These are phyloP conservation scores for Tetragonula carbonaria DNA, from an alignment of 2,888 invertebrate genomes.

Conservation along the genomic window DNA sequence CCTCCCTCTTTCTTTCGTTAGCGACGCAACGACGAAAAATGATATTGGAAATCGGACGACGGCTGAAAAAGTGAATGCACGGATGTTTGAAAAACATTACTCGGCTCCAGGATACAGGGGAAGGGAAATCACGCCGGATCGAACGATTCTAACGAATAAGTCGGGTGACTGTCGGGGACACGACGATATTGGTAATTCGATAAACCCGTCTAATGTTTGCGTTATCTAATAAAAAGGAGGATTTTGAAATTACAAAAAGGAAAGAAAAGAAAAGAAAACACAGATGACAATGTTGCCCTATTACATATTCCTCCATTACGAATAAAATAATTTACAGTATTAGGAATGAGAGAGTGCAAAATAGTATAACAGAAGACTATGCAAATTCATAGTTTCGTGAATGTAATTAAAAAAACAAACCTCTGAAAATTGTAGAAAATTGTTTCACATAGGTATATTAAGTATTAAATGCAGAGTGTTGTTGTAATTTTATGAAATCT, in stretches of 20 bases:
- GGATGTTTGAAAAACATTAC: conserved; percentile 61
- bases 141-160: background rate
- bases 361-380: too few relatives aligned
- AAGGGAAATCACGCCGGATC: background rate
- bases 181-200: conserved; percentile 16
- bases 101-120: background rate
- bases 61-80: conserved; percentile 52
- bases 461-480: too few relatives aligned
- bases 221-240: background rate
- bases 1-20: background rate
- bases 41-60: conserved; percentile 63
- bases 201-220: background rate
- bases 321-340: background rate
- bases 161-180: too few relatives aligned
- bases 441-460: too few relatives aligned
- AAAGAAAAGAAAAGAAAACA: too few relatives aligned
- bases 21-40: conserved; percentile 63
- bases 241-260: background rate
- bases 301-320: background rate
- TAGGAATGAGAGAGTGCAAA: background rate
- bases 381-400: too few relatives aligned
- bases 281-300: too few relatives aligned
- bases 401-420: too few relatives aligned
- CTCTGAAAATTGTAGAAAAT: too few relatives aligned
- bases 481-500: too few relatives aligned